These are phyloP conservation scores for Melolontha melolontha DNA, from an alignment of 2,888 invertebrate genomes.

Conservation along the genomic window DNA sequence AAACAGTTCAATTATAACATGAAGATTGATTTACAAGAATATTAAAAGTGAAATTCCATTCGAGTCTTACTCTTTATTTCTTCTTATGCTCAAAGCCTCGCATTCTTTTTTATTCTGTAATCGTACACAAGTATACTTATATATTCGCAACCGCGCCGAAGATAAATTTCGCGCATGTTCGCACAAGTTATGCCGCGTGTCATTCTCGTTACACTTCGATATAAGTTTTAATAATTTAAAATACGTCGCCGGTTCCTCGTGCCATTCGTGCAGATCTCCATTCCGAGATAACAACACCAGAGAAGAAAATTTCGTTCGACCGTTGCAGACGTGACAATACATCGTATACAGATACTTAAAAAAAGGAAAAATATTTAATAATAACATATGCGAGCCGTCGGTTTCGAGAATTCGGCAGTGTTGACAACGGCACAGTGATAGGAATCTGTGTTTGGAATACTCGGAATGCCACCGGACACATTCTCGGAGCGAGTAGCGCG, in stretches of 20 bases:
- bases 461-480: constrained; percentile 55
- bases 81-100: neutral
- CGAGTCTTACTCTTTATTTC: neutral
- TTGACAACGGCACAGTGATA: constrained; percentile 49
- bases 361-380: constrained; percentile 12
- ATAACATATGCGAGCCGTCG: constrained; percentile 36
- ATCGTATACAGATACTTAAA: neutral
- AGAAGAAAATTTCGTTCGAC: constrained; percentile 6
- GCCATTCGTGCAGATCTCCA: constrained; percentile 32
- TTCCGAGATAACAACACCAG: constrained; percentile 22
- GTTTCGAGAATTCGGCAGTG: constrained; percentile 43
- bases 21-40: too few species aligned
- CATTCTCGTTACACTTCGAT: constrained; percentile 36
- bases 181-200: constrained; percentile 21
- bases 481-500: constrained; percentile 47
- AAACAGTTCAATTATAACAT: too few species aligned
- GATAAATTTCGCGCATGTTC: constrained; percentile 33
- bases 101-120: neutral
- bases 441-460: constrained; percentile 52
- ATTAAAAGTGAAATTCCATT: too few species aligned
- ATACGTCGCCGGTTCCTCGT: constrained; percentile 30
- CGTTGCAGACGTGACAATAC: constrained; percentile 19
- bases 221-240: constrained; percentile 39
- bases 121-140: constrained; percentile 1
- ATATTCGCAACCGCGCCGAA: constrained; percentile 12